Evolutionary conservation across 2,888 invertebrate species (phyloP).

Genomic region (Torymus auratus): DNA sequence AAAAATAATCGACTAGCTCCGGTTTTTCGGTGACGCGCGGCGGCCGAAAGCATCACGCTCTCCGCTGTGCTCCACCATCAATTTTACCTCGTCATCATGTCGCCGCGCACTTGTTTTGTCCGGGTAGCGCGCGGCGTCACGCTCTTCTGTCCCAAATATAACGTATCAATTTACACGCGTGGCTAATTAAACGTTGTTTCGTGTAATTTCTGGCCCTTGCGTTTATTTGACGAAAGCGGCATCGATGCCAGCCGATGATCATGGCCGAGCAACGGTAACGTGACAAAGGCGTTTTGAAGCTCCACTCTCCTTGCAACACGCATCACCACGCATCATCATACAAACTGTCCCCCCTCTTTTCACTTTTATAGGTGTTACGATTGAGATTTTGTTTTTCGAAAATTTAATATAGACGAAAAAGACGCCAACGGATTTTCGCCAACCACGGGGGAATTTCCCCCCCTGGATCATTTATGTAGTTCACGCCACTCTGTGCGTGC

Average conservation of each 20-base stretch:
- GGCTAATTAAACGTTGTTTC: neutral
- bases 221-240: slow-evolving; percentile 40
- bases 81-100: slow-evolving; percentile 78
- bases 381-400: too few relatives aligned
- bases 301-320: neutral
- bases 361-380: too few relatives aligned
- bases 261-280: slow-evolving; percentile 63
- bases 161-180: neutral
- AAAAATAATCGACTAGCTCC: neutral
- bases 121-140: neutral
- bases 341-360: too few relatives aligned
- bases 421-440: too few relatives aligned
- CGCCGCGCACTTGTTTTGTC: slow-evolving; percentile 65
- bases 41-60: neutral
- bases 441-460: too few relatives aligned
- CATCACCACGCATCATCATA: too few relatives aligned
- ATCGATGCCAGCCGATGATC: slow-evolving; percentile 60
- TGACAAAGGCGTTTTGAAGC: slow-evolving; percentile 64
- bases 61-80: slow-evolving; percentile 65
- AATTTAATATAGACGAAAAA: too few relatives aligned
- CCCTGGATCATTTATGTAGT: too few relatives aligned
- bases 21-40: neutral
- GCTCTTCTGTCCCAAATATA: neutral
- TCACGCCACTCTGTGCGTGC: too few relatives aligned
- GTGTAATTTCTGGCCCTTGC: neutral